Base-by-base conservation (phyloP, 2,113 vertebrate species). In the Puntigrus tetrazona region DNA sequence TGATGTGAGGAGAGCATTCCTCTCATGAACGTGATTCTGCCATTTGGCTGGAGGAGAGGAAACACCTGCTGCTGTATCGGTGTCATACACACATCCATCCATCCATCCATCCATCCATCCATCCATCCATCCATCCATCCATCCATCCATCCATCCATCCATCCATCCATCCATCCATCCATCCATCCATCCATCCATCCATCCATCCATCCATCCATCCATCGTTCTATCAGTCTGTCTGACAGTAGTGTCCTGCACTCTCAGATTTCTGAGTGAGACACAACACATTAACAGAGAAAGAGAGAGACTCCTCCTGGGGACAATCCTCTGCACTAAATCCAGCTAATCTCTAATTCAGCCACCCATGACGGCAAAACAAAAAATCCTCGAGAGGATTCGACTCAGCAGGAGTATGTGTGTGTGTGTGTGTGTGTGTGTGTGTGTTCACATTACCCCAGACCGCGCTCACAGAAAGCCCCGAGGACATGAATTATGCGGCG, bases 371-470 rank as follows among this genome's bases (percentile, higher is more conserved):
- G 38, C 75, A 57, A 34, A 78, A 78, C 75, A 59, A n/a, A n/a
- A 57, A 55, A 38, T 78, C 52, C 50, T 59, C 6, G 20, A 78
- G 75, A 78, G 75, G 20, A 22, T 52, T 77, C 14, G 50, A 78
- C 75, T 59, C 75, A 78, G 75, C 75, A 78, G 31, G 47, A 57
- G 5, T n/a, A n/a, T 63, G 82, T 67, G 83, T 67, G 14, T 75
- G 70, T 25, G 69, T 41, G 81, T 76, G 82, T 83, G 14, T 63
- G 73, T 72, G 38, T 65, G 38, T 84, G 76, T 73, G 14, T 67
- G 18, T 41, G 27, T 61, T 10, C 31, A 63, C 82, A 83, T 78
- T 20, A 27, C 81, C 65, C 43, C 70, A 78, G 57, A 59, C 45
- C 57, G 31, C 36, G 57, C 31, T 78, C 22, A 57, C 22, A 22